These are phyloP conservation scores for Sesamia inferens DNA, from an alignment of 2,888 invertebrate species.

Conservation along the genomic window DNA sequence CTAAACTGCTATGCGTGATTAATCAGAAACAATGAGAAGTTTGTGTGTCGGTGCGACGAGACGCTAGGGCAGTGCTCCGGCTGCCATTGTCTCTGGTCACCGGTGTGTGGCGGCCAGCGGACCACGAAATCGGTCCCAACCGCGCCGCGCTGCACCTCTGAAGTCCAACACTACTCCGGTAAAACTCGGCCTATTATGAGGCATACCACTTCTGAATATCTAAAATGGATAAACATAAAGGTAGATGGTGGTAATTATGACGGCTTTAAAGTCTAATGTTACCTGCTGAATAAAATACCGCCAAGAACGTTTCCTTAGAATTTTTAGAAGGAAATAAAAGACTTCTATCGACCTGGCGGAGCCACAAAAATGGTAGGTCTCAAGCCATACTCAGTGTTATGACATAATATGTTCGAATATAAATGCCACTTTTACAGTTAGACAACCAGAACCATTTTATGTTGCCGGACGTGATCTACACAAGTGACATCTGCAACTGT, in stretches of 20 bases:
- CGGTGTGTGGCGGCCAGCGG: slow-evolving; percentile 85
- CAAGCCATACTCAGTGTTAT: slow-evolving; percentile 5
- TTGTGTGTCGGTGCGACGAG: slow-evolving; percentile 72
- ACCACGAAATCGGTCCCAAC: slow-evolving; percentile 87
- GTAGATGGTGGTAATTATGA: neutral
- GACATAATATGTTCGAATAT: slow-evolving; percentile 32
- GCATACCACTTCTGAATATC: slow-evolving; percentile 34
- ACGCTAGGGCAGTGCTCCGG: slow-evolving; percentile 81
- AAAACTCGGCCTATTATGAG: slow-evolving; percentile 47
- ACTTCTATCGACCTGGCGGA: neutral
- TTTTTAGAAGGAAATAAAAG: slow-evolving; percentile 15
- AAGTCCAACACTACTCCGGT: slow-evolving; percentile 37
- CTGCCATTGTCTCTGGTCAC: slow-evolving; percentile 84
- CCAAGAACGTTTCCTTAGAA: neutral
- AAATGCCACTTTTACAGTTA: slow-evolving; percentile 24
- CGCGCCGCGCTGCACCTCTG: slow-evolving; percentile 67
- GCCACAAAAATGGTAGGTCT: slow-evolving; percentile 29
- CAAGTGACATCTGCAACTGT: slow-evolving; percentile 26
- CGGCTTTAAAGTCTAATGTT: neutral
- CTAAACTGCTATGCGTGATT: slow-evolving; percentile 75
- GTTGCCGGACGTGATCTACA: slow-evolving; percentile 39
- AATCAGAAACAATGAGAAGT: slow-evolving; percentile 81
- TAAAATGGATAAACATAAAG: neutral
- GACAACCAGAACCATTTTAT: slow-evolving; percentile 43
- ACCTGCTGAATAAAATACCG: neutral